Evolutionary conservation across 2,113 vertebrate genomes (phyloP), one percentile per base, ranked within the genome.

Genomic region (Phoxinus phoxinus): DNA sequence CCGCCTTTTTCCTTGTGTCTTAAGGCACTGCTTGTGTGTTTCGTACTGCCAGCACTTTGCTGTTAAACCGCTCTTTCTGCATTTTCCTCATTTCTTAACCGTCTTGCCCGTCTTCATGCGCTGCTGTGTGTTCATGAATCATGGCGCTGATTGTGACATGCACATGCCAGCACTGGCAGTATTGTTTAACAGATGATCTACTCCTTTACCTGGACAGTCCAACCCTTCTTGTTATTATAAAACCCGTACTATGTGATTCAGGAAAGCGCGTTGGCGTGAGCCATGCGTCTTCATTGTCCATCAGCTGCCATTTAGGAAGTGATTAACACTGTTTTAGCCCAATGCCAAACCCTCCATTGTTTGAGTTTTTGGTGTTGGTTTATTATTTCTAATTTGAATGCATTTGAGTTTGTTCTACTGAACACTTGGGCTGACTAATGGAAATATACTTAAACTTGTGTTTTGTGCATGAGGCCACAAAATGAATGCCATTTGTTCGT

Each of bases 391-490:
- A 23, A 69, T 65, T 81, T 21, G 59, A 65, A 65, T 25, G n/a
- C 73, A 75, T 53, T 25, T 23, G 27, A 30, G 6, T 51, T 67
- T 48, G 76, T 59, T 78, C 32, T 78, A 6, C 27, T 41, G 76
- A 59, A 41, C 35, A 35, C 53, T 78, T 81, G 80, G 61, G 61
- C 79, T 32, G 17, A 81, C 41, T 8, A 7, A 30, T 81, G 41
- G 23, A 81, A 51, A 51, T 53, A 15, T 35, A 35, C 17, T n/a
- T 69, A 32, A 69, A 51, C 25, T n/a, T 69, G 61, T 51, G 78
- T 63, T 81, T 69, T 81, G 80, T 81, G 80, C 80, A 81, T 32
- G 44, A 81, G 44, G 80, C 80, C 80, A 69, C 37, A 7, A 51
- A 81, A 69, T 48, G 1, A 23, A 81, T 13, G 46, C 41, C 61